phyloP scores from a whole-genome alignment of 37 sponge, comb jelly and placozoan species.

The Axinella damicornis region DNA sequence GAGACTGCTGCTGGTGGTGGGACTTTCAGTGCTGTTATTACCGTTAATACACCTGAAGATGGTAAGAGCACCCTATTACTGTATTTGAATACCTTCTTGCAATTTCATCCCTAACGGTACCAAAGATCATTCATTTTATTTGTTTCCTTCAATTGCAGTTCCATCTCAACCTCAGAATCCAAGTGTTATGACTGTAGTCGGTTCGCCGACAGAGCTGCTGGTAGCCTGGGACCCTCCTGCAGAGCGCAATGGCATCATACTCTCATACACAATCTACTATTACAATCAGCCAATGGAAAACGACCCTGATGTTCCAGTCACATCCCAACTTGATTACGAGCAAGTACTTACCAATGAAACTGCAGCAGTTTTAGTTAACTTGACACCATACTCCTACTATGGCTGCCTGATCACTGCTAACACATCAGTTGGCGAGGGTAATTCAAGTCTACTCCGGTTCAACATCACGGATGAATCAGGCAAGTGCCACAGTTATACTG shows the following conservation, averaged over 20 bases:
- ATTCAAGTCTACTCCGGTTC: neutral
- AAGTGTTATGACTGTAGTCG: neutral
- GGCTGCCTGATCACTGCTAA: neutral
- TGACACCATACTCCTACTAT: conserved; percentile 5
- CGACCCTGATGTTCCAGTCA: neutral
- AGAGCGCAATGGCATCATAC: neutral
- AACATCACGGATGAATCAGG: neutral
- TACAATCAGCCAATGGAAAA: neutral
- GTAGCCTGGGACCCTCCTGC: neutral
- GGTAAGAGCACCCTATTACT: conserved; percentile 2
- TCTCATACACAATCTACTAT: neutral
- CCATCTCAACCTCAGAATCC: neutral
- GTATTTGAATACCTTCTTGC: no score
- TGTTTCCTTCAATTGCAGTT: neutral
- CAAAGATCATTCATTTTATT: no score
- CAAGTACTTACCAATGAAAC: neutral
- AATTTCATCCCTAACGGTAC: no score
- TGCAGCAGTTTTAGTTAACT: neutral
- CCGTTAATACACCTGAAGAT: conserved; percentile 23
- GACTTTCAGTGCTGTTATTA: conserved; percentile 1
- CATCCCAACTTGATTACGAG: neutral
- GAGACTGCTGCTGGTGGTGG: conserved; percentile 31
- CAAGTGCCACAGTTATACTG: no score
- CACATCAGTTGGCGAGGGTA: neutral
- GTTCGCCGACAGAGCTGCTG: neutral